Conservation (phyloP, 2,797 vertebrate species). For the Microtus obscurus region DNA sequence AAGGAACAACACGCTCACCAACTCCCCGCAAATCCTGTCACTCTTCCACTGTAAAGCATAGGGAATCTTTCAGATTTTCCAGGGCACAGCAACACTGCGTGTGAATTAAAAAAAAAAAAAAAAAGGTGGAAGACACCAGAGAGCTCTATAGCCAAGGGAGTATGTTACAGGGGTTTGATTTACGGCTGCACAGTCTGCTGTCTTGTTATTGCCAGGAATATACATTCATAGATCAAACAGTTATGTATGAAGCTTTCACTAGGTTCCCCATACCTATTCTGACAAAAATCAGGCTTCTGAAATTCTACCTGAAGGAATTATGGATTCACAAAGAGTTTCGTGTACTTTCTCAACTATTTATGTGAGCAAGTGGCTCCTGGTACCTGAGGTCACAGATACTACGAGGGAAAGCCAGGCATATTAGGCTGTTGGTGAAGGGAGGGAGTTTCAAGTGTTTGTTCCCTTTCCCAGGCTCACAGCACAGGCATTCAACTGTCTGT, state of each 20-base stretch:
- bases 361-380: conserved; percentile 62
- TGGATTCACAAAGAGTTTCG: conserved; percentile 12
- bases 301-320: neutral
- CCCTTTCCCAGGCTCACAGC: neutral
- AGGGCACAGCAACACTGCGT: neutral
- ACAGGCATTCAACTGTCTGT: neutral
- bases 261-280: neutral
- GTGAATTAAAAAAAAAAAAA: neutral
- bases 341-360: conserved; percentile 52
- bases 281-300: conserved; percentile 15
- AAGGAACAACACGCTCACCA: neutral
- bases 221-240: neutral
- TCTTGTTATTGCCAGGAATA: neutral
- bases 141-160: conserved; percentile 9
- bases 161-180: neutral
- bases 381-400: conserved; percentile 82
- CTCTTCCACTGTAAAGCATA: neutral
- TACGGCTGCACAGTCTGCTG: neutral
- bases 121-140: neutral
- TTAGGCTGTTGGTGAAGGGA: conserved; percentile 57
- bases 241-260: neutral
- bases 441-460: neutral
- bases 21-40: neutral
- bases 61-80: conserved; percentile 1
- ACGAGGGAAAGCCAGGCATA: conserved; percentile 77